Percentiles rank a stretch among this genome's conserved stretches.
These are phyloP conservation scores for Subanguina moxae DNA, from an alignment of 1,140 invertebrate genomes.

Conservation along the genomic window DNA sequence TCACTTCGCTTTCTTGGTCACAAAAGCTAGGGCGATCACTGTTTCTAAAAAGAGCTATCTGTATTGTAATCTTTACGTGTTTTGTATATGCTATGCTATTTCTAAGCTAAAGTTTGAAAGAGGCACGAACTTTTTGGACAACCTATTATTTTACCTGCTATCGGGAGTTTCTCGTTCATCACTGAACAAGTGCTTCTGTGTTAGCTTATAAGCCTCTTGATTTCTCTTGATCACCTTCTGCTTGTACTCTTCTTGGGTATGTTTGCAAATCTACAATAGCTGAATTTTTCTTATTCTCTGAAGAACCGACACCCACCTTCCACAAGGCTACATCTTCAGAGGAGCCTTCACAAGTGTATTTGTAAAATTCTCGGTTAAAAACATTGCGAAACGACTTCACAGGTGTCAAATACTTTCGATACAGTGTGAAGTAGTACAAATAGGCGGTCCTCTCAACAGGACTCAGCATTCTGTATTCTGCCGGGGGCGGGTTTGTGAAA, in stretches of 20 bases:
- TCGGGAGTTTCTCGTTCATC: conserved; percentile 47
- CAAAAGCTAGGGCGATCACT: conserved; percentile 38
- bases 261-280: conserved; percentile 37
- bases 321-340: conserved; percentile 33
- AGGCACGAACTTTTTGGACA: no score
- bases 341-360: conserved; percentile 27
- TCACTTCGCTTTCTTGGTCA: conserved; percentile 36
- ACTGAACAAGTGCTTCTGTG: conserved; percentile 41
- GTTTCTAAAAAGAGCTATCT: conserved; percentile 25
- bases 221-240: conserved; percentile 11
- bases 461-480: conserved; percentile 61
- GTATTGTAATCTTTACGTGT: background rate
- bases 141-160: conserved; percentile 31
- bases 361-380: conserved; percentile 49
- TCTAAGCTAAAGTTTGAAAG: no score
- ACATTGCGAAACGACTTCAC: conserved; percentile 33
- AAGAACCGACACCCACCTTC: conserved; percentile 28
- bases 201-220: conserved; percentile 29
- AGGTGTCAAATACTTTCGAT: conserved; percentile 33
- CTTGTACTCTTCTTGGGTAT: conserved; percentile 37
- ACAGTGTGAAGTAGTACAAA: conserved; percentile 41
- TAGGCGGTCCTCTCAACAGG: conserved; percentile 42
- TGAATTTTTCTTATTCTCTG: background rate
- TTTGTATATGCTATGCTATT: no score
- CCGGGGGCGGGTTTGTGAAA: conserved; percentile 65